Evolutionary conservation across 2,888 invertebrate species (phyloP).

Genomic region (Caenorhabditis afra): DNA sequence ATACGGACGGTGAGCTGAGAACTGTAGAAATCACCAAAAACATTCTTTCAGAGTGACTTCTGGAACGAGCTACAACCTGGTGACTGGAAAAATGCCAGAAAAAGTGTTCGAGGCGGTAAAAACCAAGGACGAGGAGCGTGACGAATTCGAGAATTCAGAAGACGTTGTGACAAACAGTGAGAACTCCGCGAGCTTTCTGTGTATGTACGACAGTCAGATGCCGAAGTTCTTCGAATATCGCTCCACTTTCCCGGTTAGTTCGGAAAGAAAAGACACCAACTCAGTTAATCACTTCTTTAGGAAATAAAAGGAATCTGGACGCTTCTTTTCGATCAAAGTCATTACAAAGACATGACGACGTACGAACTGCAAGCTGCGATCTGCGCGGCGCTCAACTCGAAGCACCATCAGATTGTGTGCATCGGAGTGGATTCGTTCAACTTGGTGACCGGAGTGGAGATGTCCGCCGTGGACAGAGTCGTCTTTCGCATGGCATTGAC

Average conservation of each 20-base stretch:
- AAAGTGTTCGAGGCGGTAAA: constrained; percentile 38
- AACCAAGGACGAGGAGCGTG: constrained; percentile 38
- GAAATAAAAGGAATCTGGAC: constrained; percentile 52
- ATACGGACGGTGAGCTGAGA: constrained; percentile 41
- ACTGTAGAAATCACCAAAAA: no score
- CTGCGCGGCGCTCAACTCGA: constrained; percentile 56
- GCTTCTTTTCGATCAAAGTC: constrained; percentile 37
- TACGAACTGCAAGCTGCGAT: constrained; percentile 52
- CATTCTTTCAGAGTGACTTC: constrained; percentile 42
- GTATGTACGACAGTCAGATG: constrained; percentile 41
- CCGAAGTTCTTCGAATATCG: constrained; percentile 53
- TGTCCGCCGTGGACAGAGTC: constrained; percentile 44
- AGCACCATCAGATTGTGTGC: constrained; percentile 38
- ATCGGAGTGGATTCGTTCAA: constrained; percentile 49
- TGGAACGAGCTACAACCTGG: constrained; percentile 45
- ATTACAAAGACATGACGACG: constrained; percentile 34
- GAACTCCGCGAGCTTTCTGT: background rate
- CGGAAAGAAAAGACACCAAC: no score
- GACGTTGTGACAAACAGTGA: constrained; percentile 17
- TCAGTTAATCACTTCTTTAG: constrained; percentile 13
- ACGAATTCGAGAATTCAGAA: constrained; percentile 11
- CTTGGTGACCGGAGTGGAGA: constrained; percentile 49
- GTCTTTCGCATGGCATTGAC: constrained; percentile 51
- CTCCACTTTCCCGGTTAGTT: constrained; percentile 28
- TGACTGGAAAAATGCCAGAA: constrained; percentile 50